Base-by-base conservation (phyloP, 2,797 vertebrate genomes). In the Peromyscus melanophrys region DNA sequence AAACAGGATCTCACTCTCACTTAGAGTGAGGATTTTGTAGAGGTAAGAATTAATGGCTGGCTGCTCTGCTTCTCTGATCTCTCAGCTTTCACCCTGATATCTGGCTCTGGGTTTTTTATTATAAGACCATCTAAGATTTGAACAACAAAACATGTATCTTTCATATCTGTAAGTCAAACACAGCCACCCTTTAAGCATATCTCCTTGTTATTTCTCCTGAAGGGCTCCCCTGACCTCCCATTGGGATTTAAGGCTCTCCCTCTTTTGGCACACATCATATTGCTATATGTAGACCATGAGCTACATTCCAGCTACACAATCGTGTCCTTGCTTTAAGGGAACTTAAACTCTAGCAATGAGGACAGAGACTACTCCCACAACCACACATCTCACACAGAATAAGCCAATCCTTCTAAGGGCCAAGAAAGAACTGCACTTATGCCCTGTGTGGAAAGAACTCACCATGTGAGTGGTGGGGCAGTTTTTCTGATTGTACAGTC, bases 281-380 rank as follows among this genome's bases (percentile, higher is more conserved):
- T 19, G 82, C 67, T 92, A 57, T 82, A 61, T 80, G 21, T 25
- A 86, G 57, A 95, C 16, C 43, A 61, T 21, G 6, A 23, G 25
- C 21, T 43, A 63, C 21, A 23, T 67, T 46, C 43, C 65, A 88
- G 80, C 8, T 29, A 86, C 12, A 65, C 34, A 6, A 21, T 16
- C 4, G 11, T 92, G 13, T 84, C 37, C 9, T 89, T 83, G 34
- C 19, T 46, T 17, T 59, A 43, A 27, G 10, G 57, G 52, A 76
- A 25, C 25, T 94, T 94, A 80, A 92, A 90, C 82, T 88, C 59
- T 84, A 81, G 12, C 34, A 88, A 61, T 37, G 52, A 91, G 27
- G 71, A 86, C 29, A 86, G 67, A 43, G 0, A 31, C 11, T 71
- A 78, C 49, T 4, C 4, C n/a, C 61, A 61, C 46, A 90, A 46